Conservation (phyloP, 2,797 vertebrate genomes). For the Rhabdomys pumilio region DNA sequence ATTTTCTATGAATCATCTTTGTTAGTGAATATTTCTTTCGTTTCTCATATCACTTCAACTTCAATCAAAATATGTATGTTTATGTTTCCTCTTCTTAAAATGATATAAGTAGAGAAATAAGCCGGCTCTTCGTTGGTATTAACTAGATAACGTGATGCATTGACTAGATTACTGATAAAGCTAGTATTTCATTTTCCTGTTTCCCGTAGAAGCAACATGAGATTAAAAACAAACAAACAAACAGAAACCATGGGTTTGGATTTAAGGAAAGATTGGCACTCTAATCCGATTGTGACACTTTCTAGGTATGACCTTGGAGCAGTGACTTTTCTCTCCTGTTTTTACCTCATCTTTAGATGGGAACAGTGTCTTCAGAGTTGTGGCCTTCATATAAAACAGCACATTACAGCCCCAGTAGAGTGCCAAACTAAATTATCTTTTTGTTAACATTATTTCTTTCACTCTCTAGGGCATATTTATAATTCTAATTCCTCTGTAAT, state of each 20-base stretch:
- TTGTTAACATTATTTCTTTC: conserved; percentile 15
- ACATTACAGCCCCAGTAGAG: background rate
- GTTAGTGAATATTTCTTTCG: background rate
- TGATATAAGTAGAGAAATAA: background rate
- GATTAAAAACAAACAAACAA: background rate
- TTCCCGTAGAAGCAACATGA: background rate
- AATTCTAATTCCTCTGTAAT: background rate
- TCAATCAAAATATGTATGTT: background rate
- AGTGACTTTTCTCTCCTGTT: background rate
- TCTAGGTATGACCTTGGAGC: background rate
- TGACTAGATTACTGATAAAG: conserved; percentile 30
- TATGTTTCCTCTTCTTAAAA: conserved; percentile 32
- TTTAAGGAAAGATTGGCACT: conserved; percentile 13
- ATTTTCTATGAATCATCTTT: conserved; percentile 27
- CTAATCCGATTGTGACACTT: background rate
- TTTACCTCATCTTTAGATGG: background rate
- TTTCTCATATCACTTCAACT: conserved; percentile 3
- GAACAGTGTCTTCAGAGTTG: background rate
- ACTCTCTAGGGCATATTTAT: conserved; percentile 34
- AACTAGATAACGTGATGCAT: conserved; percentile 12
- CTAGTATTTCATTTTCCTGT: conserved; percentile 8
- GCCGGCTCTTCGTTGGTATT: conserved; percentile 1
- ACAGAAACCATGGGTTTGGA: background rate
- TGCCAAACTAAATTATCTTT: background rate
- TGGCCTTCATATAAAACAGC: background rate